Evolutionary conservation across 2,888 invertebrate species (phyloP).

Genomic region (Pammene aurita): DNA sequence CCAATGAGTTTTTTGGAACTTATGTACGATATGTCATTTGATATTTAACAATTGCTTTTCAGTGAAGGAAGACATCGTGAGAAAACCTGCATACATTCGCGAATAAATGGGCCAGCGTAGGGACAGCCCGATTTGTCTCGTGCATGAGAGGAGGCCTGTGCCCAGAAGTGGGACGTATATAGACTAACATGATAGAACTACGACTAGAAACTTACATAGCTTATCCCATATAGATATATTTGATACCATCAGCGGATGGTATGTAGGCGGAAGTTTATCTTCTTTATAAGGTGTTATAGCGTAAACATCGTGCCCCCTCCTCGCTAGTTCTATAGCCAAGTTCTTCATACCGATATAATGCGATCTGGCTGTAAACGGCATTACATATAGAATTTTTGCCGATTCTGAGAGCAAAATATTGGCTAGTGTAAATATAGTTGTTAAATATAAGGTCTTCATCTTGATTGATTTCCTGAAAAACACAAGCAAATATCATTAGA

Average conservation of each 20-base stretch:
- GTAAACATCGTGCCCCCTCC: slow-evolving; percentile 43
- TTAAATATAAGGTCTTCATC: slow-evolving; percentile 19
- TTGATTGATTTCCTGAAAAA: slow-evolving; percentile 23
- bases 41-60: too few species aligned
- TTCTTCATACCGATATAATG: slow-evolving; percentile 43
- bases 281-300: slow-evolving; percentile 42
- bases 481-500: not conserved
- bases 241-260: slow-evolving; percentile 41
- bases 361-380: slow-evolving; percentile 44
- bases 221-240: slow-evolving; percentile 30
- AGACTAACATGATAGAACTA: too few species aligned
- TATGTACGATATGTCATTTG: too few species aligned
- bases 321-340: slow-evolving; percentile 42
- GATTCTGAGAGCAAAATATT: slow-evolving; percentile 29
- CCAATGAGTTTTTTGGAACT: too few species aligned
- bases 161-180: too few species aligned
- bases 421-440: slow-evolving; percentile 2
- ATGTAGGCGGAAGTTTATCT: slow-evolving; percentile 34
- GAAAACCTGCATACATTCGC: too few species aligned
- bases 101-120: too few species aligned
- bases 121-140: too few species aligned
- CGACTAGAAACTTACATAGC: slow-evolving; percentile 39
- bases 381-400: slow-evolving; percentile 42
- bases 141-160: too few species aligned
- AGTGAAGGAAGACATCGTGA: too few species aligned